Conservation (phyloP, 1,140 invertebrate species). For the Solen grandis region DNA sequence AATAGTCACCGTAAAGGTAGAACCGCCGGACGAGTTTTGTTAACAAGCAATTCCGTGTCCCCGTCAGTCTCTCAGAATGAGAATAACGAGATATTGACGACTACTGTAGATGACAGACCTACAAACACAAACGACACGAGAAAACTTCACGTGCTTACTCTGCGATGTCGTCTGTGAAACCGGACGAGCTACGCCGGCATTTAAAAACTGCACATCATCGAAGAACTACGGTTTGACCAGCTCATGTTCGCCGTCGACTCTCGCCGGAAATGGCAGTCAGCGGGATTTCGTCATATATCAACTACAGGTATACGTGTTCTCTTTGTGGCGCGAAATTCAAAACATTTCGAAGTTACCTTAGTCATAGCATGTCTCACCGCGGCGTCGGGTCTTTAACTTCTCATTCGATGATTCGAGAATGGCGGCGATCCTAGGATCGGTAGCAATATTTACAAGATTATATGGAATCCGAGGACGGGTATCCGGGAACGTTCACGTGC, state of each 20-base stretch:
- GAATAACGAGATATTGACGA: no score
- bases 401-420: conserved; percentile 34
- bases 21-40: conserved; percentile 37
- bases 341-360: conserved; percentile 37
- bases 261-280: not conserved
- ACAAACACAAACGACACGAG: not conserved
- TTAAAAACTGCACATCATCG: conserved; percentile 17
- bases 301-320: conserved; percentile 45
- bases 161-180: conserved; percentile 36
- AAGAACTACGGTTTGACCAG: conserved; percentile 15
- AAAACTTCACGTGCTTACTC: conserved; percentile 40
- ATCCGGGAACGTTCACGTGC: conserved; percentile 62
- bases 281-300: conserved; percentile 22
- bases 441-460: conserved; percentile 41
- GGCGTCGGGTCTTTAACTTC: not conserved
- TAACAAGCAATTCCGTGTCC: not conserved
- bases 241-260: not conserved
- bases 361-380: conserved; percentile 43
- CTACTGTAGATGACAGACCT: no score
- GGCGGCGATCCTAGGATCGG: conserved; percentile 17
- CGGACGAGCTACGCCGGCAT: conserved; percentile 4
- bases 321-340: conserved; percentile 53
- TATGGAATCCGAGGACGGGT: conserved; percentile 14
- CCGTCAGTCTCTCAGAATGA: not conserved
- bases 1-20: conserved; percentile 26